These are phyloP conservation scores for Riparia riparia DNA, from an alignment of 2,113 vertebrate genomes.

Conservation along the genomic window DNA sequence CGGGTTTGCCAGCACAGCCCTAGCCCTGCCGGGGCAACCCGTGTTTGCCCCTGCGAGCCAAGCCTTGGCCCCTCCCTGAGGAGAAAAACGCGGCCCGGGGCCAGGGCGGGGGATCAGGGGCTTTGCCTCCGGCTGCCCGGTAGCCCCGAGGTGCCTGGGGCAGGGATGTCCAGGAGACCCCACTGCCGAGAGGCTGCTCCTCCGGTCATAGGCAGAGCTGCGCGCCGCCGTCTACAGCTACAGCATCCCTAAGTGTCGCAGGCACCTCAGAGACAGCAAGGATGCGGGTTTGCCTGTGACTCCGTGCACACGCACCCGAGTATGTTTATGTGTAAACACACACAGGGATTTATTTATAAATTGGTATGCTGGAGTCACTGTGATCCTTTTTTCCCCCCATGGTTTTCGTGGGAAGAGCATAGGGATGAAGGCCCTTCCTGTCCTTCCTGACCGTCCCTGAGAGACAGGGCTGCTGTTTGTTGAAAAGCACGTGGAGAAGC, in stretches of 20 bases:
- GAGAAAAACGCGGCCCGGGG: neutral
- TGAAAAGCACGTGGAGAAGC: neutral
- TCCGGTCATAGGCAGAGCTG: neutral
- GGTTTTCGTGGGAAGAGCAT: fast-evolving
- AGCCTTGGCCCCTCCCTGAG: neutral
- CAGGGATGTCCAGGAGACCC: neutral
- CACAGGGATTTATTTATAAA: neutral
- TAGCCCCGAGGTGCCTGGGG: neutral
- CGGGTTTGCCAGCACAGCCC: neutral
- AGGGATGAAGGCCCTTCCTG: neutral
- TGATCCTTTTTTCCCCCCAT: fast-evolving
- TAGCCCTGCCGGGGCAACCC: fast-evolving
- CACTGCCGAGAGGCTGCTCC: neutral
- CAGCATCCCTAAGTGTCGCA: neutral
- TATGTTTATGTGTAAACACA: neutral
- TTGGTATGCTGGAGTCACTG: neutral
- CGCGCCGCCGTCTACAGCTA: neutral
- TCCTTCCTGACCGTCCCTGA: neutral
- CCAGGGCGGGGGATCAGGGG: neutral
- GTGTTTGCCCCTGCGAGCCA: neutral
- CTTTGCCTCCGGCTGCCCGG: neutral
- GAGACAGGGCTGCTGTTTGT: neutral
- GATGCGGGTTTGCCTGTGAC: neutral
- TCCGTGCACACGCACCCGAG: fast-evolving
- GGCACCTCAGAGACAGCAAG: neutral